Base-by-base conservation (phyloP, 2,797 vertebrate species). In the Netta rufina region DNA sequence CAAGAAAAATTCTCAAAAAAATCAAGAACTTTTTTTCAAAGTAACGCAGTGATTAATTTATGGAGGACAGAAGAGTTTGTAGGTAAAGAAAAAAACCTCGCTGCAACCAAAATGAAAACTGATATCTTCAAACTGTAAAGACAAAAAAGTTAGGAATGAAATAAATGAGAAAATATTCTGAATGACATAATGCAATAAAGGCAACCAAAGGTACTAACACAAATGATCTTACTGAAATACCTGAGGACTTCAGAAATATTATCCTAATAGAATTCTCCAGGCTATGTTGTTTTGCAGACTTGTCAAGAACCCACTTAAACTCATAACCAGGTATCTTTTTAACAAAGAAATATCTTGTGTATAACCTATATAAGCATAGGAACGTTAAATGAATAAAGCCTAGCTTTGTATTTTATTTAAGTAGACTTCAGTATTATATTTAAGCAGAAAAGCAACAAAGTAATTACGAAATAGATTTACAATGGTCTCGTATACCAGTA, bases 231-330 rank as follows among this genome's bases (percentile, higher is more conserved):
- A 88, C 3, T 57, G 57, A 56, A 87, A 27, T 24, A 87, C 67
- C 84, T 53, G 53, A 93, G 57, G 57, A 92, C 41, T 75, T 74
- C 86, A 84, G 21, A 58, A 92, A 28, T 56, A 85, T 79, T 92
- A 89, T 16, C 39, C 53, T 89, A 66, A 91, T 0, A 75, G 57
- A 83, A 43, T 77, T 54, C 75, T 92, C 56, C 17, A 69, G 69
- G 69, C 57, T 91, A 79, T 43, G 64, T 60, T 60, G 64, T 51
- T 90, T 90, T 87, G 38, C 56, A 67, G 51, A 89, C 24, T 32
- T 70, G 33, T 51, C 78, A 87, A 87, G 57, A 74, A 43, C 32
- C 41, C 16, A 79, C 87, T 89, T 56, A 71, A 80, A 79, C 84
- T 90, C 66, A 65, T 86, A 95, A 30, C 18, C 62, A 92, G 47